phyloP scores from a whole-genome alignment of 2,797 vertebrate genomes.

The Spondyliosoma cantharus region DNA sequence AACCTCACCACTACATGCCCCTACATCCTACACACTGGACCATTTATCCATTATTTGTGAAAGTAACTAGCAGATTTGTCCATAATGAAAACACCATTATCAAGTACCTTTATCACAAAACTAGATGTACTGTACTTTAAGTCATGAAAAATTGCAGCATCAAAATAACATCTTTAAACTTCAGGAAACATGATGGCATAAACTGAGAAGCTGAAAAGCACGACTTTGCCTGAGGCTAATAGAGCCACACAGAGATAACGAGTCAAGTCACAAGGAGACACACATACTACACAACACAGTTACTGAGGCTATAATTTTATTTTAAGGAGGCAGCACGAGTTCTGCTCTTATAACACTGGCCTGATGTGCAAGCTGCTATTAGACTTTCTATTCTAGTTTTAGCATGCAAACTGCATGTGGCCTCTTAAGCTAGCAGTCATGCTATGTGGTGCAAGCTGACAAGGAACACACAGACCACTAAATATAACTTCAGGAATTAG shows the following conservation, averaged over 20 bases:
- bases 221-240: constrained; percentile 23
- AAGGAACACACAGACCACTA: constrained; percentile 57
- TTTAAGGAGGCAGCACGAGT: neutral
- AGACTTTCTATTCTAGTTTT: constrained; percentile 47
- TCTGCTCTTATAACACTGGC: constrained; percentile 10
- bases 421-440: constrained; percentile 48
- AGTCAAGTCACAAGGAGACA: constrained; percentile 9
- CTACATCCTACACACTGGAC: too few relatives aligned
- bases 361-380: constrained; percentile 37
- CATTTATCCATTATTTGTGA: too few relatives aligned
- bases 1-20: too few relatives aligned
- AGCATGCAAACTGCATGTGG: constrained; percentile 41
- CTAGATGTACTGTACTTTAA: neutral
- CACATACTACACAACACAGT: constrained; percentile 32
- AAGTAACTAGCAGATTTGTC: too few relatives aligned
- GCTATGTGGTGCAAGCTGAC: constrained; percentile 51
- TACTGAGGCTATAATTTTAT: neutral
- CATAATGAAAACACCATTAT: too few relatives aligned
- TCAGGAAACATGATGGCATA: neutral
- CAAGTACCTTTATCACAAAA: neutral
- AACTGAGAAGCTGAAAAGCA: constrained; percentile 5
- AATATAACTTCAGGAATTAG: constrained; percentile 71
- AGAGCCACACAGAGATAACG: neutral
- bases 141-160: neutral
- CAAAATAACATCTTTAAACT: neutral